These are phyloP conservation scores for Gopherus evgoodei DNA, from an alignment of 2,113 vertebrate species.

Conservation along the genomic window DNA sequence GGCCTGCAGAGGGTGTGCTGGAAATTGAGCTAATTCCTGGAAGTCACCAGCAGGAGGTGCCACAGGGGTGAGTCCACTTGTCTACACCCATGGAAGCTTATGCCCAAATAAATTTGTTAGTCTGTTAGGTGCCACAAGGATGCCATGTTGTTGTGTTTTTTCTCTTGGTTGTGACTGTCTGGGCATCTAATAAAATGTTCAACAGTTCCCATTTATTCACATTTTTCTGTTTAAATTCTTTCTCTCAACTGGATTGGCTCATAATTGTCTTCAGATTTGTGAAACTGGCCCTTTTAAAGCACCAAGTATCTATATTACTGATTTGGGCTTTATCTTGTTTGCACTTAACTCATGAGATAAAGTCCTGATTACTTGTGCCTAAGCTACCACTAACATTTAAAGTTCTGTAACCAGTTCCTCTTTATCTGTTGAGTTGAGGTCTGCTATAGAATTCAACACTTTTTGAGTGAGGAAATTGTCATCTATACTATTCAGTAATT, in stretches of 20 bases:
- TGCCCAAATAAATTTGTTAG: no score
- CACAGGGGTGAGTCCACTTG: no score
- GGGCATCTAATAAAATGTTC: background rate
- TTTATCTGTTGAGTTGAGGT: background rate
- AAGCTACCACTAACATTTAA: background rate
- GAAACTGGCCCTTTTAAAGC: background rate
- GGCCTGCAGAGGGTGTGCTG: no score
- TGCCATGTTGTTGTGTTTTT: no score
- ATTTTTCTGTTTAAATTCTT: background rate
- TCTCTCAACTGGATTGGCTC: background rate
- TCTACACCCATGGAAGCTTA: no score
- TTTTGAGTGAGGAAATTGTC: background rate
- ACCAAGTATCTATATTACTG: background rate
- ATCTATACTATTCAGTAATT: background rate
- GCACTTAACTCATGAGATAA: background rate
- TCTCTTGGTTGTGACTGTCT: background rate
- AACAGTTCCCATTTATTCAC: background rate
- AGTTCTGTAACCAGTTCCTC: background rate
- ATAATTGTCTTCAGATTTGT: background rate
- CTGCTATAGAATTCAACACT: background rate
- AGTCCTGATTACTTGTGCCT: background rate
- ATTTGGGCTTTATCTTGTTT: background rate
- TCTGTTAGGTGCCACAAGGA: no score
- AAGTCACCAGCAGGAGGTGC: no score
- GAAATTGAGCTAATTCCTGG: no score